Evolutionary conservation across 2,888 invertebrate genomes (phyloP), one percentile per base, ranked within the genome.

Genomic region (Apodemia duryi): DNA sequence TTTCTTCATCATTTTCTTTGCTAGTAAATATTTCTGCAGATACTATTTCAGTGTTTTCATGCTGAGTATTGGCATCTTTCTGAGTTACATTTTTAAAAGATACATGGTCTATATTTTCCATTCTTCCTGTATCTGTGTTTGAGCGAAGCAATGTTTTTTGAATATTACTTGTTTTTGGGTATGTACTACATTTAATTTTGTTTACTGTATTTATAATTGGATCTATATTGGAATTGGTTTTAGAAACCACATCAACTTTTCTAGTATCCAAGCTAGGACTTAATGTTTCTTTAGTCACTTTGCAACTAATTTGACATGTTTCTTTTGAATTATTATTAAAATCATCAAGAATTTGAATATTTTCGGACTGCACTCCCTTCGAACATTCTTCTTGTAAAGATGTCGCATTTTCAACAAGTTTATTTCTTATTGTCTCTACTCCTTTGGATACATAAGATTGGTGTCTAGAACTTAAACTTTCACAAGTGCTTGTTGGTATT

Each of bases 321-420:
- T 57, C 3, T 29, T 61, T 65, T 54, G 43, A 62, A 66, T 69
- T 62, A 54, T 69, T 63, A 65, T 66, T 57, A 64, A 64, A 67
- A 61, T 71, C 63, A 66, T 68, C 65, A 63, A 75, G 73, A 66
- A 74, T 72, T 68, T 76, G 70, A 10, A 68, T 72, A 61, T 68
- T 67, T 66, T 71, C 71, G 35, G 77, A 82, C 67, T 87, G 88
- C 11, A 81, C 78, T 60, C 78, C 81, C 79, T 83, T 88, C 21
- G 82, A 79, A 68, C 81, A 84, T 66, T 83, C 84, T 65, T 81
- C 82, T 57, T 70, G 67, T 62, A 83, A 70, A 63, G 76, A 82
- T n/a, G 86, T 84, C 21, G 72, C 77, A 68, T 82, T 80, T 64
- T 85, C 83, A 35, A 65, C 69, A 35, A 73, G 68, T 63, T 69